Conservation (phyloP, 2,888 invertebrate genomes). For the Euplexia lucipara region DNA sequence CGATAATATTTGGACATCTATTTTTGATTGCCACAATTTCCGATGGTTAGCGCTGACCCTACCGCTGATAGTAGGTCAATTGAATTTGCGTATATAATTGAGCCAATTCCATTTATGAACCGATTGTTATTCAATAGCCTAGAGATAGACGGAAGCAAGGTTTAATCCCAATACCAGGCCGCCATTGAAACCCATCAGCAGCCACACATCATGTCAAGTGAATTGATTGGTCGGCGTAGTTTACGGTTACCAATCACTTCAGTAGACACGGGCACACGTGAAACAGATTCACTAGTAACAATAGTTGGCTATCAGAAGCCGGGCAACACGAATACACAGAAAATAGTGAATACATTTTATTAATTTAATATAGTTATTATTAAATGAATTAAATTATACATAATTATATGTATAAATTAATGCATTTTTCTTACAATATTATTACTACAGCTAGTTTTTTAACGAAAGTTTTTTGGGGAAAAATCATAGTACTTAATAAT, state of each 20-base stretch:
- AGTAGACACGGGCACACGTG: not conserved
- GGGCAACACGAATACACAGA: too few species aligned
- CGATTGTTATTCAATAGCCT: not conserved
- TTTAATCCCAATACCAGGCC: too few species aligned
- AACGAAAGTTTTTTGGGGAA: too few species aligned
- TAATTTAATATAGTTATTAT: too few species aligned
- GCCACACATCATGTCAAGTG: not conserved
- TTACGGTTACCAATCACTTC: conserved; percentile 5
- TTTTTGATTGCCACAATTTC: not conserved
- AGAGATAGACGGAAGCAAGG: not conserved
- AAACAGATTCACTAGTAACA: too few species aligned
- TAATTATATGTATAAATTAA: too few species aligned
- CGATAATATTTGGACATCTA: not conserved
- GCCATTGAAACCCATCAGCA: not conserved
- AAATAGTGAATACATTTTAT: too few species aligned
- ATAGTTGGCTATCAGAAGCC: not conserved
- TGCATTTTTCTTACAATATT: too few species aligned
- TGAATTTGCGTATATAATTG: not conserved
- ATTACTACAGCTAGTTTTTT: too few species aligned
- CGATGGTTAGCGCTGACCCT: not conserved
- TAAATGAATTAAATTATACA: too few species aligned
- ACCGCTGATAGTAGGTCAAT: not conserved
- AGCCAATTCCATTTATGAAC: not conserved
- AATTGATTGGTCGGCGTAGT: not conserved
- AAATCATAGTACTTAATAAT: too few species aligned